Percentiles rank a stretch among this genome's conserved stretches.
phyloP scores from a whole-genome alignment of 2,888 invertebrate genomes.

The Noctua pronuba region DNA sequence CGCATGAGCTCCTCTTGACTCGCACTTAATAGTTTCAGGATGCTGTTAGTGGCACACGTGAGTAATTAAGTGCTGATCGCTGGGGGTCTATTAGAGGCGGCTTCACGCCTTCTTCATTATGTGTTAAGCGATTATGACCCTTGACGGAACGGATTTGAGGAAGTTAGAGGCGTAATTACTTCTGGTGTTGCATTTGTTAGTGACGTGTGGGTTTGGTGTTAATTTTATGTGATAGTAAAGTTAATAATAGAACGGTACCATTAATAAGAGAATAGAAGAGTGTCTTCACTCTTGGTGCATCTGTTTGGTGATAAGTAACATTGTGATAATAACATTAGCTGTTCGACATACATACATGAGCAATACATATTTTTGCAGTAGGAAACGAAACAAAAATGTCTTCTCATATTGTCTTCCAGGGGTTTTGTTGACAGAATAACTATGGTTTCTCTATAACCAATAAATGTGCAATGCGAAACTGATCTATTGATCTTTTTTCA shows the following conservation, averaged over 20 bases:
- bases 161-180: conserved; percentile 10
- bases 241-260: not conserved
- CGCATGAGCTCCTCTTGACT: conserved; percentile 42
- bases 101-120: conserved; percentile 42
- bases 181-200: not conserved
- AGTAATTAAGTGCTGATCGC: conserved; percentile 58
- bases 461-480: no score
- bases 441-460: no score
- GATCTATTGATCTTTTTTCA: no score
- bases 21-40: conserved; percentile 61
- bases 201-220: not conserved
- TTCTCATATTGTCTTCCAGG: not conserved
- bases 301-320: not conserved
- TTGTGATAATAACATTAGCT: no score
- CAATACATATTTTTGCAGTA: not conserved
- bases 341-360: not conserved
- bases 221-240: not conserved
- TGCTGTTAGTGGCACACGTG: conserved; percentile 46
- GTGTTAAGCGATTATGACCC: conserved; percentile 28
- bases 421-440: not conserved
- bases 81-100: conserved; percentile 58
- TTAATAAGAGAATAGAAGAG: not conserved
- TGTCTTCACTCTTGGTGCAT: not conserved
- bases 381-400: not conserved
- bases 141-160: conserved; percentile 7